phyloP scores from a whole-genome alignment of 1,140 invertebrate genomes.

The Drosophila takahashii region DNA sequence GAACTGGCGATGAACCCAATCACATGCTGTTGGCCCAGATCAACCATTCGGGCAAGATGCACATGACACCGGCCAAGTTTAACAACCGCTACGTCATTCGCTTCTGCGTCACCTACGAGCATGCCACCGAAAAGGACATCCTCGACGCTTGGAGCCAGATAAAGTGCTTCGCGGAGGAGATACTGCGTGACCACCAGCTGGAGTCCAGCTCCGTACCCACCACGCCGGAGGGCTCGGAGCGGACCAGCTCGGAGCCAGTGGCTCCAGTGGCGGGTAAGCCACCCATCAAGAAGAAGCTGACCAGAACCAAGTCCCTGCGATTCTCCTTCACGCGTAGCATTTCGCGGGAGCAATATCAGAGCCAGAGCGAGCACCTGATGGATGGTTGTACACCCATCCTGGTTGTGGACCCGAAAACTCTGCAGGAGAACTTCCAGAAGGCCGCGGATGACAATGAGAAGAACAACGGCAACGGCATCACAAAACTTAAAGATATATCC shows the following conservation, averaged over 20 bases:
- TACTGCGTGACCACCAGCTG: slow-evolving; percentile 85
- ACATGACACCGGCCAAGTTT: slow-evolving; percentile 95
- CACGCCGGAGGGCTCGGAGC: slow-evolving; percentile 64
- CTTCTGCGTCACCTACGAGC: slow-evolving; percentile 93
- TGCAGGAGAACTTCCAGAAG: slow-evolving; percentile 69
- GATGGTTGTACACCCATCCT: slow-evolving; percentile 89
- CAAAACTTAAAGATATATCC: slow-evolving; percentile 75
- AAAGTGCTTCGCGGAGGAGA: slow-evolving; percentile 88
- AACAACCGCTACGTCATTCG: slow-evolving; percentile 92
- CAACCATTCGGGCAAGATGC: slow-evolving; percentile 94
- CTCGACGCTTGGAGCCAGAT: slow-evolving; percentile 92
- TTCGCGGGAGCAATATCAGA: slow-evolving; percentile 87
- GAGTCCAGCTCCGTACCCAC: slow-evolving; percentile 68
- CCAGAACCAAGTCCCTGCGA: slow-evolving; percentile 86
- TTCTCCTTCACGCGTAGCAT: slow-evolving; percentile 89
- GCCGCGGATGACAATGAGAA: slow-evolving; percentile 63
- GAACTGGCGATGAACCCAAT: slow-evolving; percentile 67
- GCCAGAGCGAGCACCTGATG: slow-evolving; percentile 87
- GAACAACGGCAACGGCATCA: slow-evolving; percentile 33
- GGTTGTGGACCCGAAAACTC: slow-evolving; percentile 84
- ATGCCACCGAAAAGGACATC: slow-evolving; percentile 91
- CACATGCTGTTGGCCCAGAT: slow-evolving; percentile 90
- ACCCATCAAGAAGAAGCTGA: slow-evolving; percentile 85
- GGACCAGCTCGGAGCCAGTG: slow-evolving; percentile 71
- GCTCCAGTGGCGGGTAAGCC: slow-evolving; percentile 83